Evolutionary conservation across 2,888 invertebrate species (phyloP), one percentile per base, ranked within the genome.

Genomic region (Clostera curtula): DNA sequence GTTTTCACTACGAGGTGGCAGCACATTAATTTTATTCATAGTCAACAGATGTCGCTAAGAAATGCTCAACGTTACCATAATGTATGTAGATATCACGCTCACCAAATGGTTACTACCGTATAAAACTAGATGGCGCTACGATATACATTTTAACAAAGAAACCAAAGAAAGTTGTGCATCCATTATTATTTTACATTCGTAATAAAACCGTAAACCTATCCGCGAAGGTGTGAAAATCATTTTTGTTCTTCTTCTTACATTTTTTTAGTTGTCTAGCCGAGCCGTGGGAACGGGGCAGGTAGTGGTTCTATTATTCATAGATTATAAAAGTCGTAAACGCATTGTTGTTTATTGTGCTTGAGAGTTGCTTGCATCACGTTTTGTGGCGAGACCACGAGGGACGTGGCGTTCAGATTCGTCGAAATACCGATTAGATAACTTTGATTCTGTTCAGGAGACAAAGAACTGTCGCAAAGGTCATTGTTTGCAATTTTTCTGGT

Each of bases 141-240:
- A 20, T 12, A 12, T 32, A 25, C 39, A 40, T 36, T 33, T 38
- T 27, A 47, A 42, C 34, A 28, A 40, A 35, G 27, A 29, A 43
- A 37, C 33, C 37, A 52, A 67, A 64, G 70, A 74, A 74, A 71
- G 72, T 71, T 65, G 52, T 52, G 56, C 51, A 52, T 64, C 58
- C 64, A 72, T 75, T 69, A 74, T 73, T 72, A 76, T 68, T 77
- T 79, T 70, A 76, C 69, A 74, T 60, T 63, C 62, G 58, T 67
- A 72, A 73, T 74, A 75, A 75, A 75, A 70, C 53, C 59, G 51
- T 60, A 60, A 69, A 64, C 63, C 70, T 70, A 74, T 70, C 73
- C 65, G 66, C 69, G 71, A 71, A 82, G 82, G 83, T 82, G 83
- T 82, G 79, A 82, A 80, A 80, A 77, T 77, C 40, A 75, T 76